phyloP scores from a whole-genome alignment of 2,888 invertebrate genomes.

The Polietes domitor region DNA sequence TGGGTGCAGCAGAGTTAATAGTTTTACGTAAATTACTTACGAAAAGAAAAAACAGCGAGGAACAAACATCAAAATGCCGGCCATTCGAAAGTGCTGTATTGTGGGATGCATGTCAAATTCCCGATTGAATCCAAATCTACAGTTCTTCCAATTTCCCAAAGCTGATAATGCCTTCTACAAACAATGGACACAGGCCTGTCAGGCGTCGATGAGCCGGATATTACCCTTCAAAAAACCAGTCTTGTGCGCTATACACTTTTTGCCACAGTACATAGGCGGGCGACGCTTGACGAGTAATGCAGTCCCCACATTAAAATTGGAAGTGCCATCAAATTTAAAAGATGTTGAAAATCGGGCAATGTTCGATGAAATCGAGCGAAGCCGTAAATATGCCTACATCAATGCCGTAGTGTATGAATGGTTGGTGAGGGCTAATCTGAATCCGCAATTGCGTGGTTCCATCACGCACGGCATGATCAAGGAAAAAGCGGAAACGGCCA shows the following conservation, averaged over 20 bases:
- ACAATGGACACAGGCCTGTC: constrained; percentile 76
- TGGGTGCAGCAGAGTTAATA: background rate
- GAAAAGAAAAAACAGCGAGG: background rate
- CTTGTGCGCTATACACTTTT: constrained; percentile 75
- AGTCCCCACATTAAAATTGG: constrained; percentile 72
- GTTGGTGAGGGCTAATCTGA: constrained; percentile 75
- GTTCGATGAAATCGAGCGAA: constrained; percentile 74
- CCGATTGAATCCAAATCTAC: constrained; percentile 74
- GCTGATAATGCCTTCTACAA: constrained; percentile 75
- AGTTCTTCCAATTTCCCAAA: constrained; percentile 76
- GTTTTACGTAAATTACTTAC: background rate
- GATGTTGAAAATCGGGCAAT: constrained; percentile 74
- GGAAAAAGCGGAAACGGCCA: constrained; percentile 75
- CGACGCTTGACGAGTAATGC: constrained; percentile 74
- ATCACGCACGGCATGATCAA: constrained; percentile 76
- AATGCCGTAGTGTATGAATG: constrained; percentile 77
- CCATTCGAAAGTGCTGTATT: constrained; percentile 77
- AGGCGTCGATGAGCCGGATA: constrained; percentile 76
- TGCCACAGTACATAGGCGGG: constrained; percentile 74
- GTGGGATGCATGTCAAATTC: constrained; percentile 76
- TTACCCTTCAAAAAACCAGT: constrained; percentile 77
- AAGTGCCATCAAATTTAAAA: constrained; percentile 74
- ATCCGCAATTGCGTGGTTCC: constrained; percentile 75
- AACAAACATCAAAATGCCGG: constrained; percentile 70
- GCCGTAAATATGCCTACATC: constrained; percentile 75